phyloP scores from a whole-genome alignment of 2,113 vertebrate species.

The Atlantisia rogersi region DNA sequence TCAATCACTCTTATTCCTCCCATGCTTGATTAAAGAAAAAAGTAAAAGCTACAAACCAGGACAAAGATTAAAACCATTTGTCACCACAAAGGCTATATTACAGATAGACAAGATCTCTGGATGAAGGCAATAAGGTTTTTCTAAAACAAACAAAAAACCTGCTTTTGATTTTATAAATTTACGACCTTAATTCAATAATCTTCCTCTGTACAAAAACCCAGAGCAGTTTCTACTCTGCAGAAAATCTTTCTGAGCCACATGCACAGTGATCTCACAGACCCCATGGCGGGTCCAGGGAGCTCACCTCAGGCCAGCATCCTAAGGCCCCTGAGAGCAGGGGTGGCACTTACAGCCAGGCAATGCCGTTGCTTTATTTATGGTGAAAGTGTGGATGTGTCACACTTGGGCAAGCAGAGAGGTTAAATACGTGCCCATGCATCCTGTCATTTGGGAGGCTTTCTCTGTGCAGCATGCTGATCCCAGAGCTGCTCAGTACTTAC shows the following conservation, averaged over 20 bases:
- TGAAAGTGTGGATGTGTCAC: rapidly evolving
- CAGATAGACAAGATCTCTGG: background rate
- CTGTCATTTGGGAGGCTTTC: background rate
- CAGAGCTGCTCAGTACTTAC: rapidly evolving
- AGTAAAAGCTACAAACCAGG: background rate
- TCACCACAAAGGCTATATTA: background rate
- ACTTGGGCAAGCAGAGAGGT: background rate
- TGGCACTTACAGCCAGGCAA: background rate
- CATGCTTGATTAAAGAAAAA: background rate
- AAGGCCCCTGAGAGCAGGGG: no score
- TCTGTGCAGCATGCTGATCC: background rate
- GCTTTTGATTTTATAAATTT: background rate
- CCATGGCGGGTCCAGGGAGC: background rate
- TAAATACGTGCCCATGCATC: background rate
- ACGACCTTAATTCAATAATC: background rate
- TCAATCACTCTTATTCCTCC: background rate
- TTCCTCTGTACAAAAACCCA: background rate
- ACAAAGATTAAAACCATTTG: background rate
- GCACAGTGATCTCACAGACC: background rate
- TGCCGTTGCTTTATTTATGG: background rate
- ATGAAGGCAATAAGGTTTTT: background rate
- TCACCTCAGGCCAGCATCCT: background rate
- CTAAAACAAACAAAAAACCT: background rate
- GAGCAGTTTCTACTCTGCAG: background rate
- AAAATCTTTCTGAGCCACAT: background rate